Conservation (phyloP, 2,797 vertebrate genomes). For the Coreius guichenoti region DNA sequence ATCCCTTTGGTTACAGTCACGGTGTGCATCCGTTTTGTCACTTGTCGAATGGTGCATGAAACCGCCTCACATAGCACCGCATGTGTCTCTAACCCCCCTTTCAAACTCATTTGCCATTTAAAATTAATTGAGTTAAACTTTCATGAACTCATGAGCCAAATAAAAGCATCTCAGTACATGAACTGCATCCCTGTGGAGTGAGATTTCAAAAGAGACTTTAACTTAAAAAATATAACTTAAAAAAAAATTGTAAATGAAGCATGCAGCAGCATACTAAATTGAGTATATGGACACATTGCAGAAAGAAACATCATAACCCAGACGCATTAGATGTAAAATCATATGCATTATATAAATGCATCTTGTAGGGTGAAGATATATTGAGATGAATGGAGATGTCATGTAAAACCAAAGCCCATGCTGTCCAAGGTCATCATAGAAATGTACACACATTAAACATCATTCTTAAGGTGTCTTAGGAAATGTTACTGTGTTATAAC, state of each 20-base stretch:
- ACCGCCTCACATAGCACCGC: not conserved
- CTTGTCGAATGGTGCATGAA: not conserved
- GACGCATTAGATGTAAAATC: not conserved
- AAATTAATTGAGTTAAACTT: slow-evolving; percentile 24
- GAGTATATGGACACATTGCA: not conserved
- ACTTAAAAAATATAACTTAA: not conserved
- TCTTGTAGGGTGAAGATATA: not conserved
- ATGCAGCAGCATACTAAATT: not conserved
- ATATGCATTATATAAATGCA: not conserved
- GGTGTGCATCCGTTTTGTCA: slow-evolving; percentile 12
- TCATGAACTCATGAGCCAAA: slow-evolving; percentile 6
- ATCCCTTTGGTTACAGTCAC: slow-evolving; percentile 28
- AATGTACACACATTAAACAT: not conserved
- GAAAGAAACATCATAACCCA: not conserved
- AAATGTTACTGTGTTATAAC: slow-evolving; percentile 12
- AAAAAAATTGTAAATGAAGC: not conserved
- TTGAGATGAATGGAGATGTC: not conserved
- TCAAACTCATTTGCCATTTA: not conserved
- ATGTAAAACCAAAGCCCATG: not conserved
- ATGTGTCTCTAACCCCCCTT: not conserved
- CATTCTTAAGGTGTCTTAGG: not conserved
- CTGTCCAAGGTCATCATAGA: not conserved
- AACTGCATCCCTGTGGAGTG: not conserved
- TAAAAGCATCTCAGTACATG: slow-evolving; percentile 1
- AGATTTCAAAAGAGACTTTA: not conserved